Evolutionary conservation across 2,113 vertebrate species (phyloP), one percentile per base, ranked within the genome.

Genomic region (Eptesicus fuscus): DNA sequence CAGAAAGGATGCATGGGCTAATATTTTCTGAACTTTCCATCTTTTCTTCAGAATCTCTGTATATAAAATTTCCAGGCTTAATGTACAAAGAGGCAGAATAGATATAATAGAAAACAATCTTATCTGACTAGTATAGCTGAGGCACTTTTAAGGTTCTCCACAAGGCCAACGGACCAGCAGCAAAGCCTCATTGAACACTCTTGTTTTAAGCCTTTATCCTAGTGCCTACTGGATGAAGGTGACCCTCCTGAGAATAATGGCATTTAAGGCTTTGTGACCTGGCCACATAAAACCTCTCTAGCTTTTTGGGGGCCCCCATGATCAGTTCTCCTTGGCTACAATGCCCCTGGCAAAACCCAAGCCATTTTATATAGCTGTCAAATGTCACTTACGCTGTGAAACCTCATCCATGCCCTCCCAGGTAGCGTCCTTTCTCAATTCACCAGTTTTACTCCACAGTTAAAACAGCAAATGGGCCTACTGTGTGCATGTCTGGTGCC

Each of bases 351-450:
- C 53, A 79, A 85, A 90, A 83, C 53, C 73, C 78, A 53, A 18
- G 42, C 71, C 53, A 25, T n/a, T 14, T 79, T 23, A 83, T n/a
- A 47, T 51, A 93, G 83, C 83, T 85, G 42, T 86, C 74, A 86
- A 69, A 74, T 32, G 18, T 67, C 94, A 82, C 71, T 85, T 3
- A 79, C 13, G 44, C 71, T 84, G 85, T 47, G 73, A 71, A 90
- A 14, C 16, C 7, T 63, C n/a, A 47, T 16, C 25, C n/a, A 4
- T 0, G 0, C 2, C 18, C 42, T 83, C 47, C 53, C 16, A 40
- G 71, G 69, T 47, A 88, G 73, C 20, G 20, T 80, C 67, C 56
- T 53, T 92, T 53, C 23, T 47, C 7, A 35, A 44, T 42, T 69
- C 65, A 56, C 35, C 65, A 30, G 28, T 85, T 76, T 74, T 63